These are phyloP conservation scores for Sphaerophoria rueppellii DNA, from an alignment of 2,888 invertebrate genomes.

Conservation along the genomic window DNA sequence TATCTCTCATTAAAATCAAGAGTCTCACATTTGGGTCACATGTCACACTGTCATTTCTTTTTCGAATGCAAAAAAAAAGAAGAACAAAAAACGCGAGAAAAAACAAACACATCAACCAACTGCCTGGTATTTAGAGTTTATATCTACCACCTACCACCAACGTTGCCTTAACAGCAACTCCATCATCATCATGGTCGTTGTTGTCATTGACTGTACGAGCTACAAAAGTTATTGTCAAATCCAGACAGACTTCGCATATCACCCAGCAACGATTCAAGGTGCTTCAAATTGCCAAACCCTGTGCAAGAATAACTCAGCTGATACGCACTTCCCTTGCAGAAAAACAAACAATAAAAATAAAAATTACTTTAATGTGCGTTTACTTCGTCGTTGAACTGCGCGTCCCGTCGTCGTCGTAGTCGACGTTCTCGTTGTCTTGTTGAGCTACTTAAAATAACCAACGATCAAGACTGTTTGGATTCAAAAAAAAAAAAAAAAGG, in stretches of 20 bases:
- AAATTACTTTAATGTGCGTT: constrained; percentile 63
- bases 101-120: constrained; percentile 53
- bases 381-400: constrained; percentile 9
- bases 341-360: constrained; percentile 19
- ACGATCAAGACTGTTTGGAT: constrained; percentile 42
- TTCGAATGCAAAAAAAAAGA: constrained; percentile 46
- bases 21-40: constrained; percentile 62
- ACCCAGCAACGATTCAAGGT: constrained; percentile 46
- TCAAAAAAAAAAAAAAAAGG: background rate
- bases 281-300: constrained; percentile 70
- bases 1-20: constrained; percentile 39
- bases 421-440: constrained; percentile 18
- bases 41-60: constrained; percentile 58
- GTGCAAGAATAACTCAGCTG: constrained; percentile 47
- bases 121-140: constrained; percentile 63
- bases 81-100: constrained; percentile 44
- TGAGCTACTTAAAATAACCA: constrained; percentile 47
- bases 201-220: constrained; percentile 37
- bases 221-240: constrained; percentile 60
- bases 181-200: constrained; percentile 69
- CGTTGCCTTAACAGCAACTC: constrained; percentile 62
- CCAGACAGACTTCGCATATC: constrained; percentile 58
- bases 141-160: constrained; percentile 69
- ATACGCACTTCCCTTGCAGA: constrained; percentile 72
- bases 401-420: constrained; percentile 2